Percentiles rank a stretch among this genome's conserved stretches.
Conservation (phyloP, 2,888 invertebrate genomes). For the Bombylius major region DNA sequence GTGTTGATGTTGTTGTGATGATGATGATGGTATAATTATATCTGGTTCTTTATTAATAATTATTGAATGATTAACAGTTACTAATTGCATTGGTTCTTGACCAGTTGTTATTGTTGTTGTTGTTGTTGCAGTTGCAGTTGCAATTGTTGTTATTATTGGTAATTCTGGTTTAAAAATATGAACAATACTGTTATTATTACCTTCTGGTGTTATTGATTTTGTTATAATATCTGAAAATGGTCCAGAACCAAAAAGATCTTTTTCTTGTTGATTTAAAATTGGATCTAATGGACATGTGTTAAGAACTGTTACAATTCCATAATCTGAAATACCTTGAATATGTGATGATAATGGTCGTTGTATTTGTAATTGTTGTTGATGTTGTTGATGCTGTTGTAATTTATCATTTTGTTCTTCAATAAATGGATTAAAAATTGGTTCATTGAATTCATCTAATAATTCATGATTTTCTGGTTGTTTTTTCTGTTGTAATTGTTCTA, state of each 20-base stretch:
- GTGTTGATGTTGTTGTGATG: conserved; percentile 4
- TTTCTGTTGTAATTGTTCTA: not conserved
- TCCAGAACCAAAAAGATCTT: conserved; percentile 34
- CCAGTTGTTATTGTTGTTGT: conserved; percentile 1
- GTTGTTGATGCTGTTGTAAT: conserved; percentile 2
- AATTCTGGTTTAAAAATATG: conserved; percentile 8
- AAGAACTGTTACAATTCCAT: conserved; percentile 25
- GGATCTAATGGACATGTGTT: conserved; percentile 7
- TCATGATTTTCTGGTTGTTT: not conserved
- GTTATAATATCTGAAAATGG: conserved; percentile 35
- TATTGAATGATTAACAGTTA: conserved; percentile 35
- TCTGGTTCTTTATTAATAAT: conserved; percentile 35
- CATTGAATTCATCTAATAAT: conserved; percentile 32
- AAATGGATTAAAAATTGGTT: conserved; percentile 34
- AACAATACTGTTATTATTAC: conserved; percentile 17
- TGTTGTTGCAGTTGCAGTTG: conserved; percentile 1
- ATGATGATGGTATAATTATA: conserved; percentile 3
- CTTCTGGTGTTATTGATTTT: conserved; percentile 22
- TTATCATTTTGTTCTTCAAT: conserved; percentile 15
- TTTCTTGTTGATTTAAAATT: not conserved
- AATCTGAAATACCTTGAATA: conserved; percentile 24
- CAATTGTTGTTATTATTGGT: conserved; percentile 1
- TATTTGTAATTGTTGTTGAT: conserved; percentile 2
- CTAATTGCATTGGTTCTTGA: conserved; percentile 21
- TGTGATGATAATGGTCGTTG: not conserved